Conservation (phyloP, 2,113 vertebrate genomes). For the Gymnogyps californianus region DNA sequence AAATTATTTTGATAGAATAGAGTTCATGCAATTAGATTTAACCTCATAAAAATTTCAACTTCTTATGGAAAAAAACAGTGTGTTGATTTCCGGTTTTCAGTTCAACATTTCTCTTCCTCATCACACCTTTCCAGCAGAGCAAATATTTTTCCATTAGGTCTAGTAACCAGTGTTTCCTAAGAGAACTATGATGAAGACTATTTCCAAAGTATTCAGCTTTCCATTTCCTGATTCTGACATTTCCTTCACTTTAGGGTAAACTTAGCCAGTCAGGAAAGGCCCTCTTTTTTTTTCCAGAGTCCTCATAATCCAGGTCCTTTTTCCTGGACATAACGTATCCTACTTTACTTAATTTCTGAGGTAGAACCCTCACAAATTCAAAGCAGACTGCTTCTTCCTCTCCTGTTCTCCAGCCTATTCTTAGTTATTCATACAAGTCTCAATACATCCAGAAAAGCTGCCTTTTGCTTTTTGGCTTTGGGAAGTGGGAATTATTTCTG, state of each 20-base stretch:
- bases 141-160: background rate
- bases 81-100: background rate
- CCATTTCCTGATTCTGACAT: conserved; percentile 10
- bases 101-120: background rate
- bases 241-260: background rate
- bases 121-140: background rate
- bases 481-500: conserved; percentile 26
- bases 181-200: background rate
- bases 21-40: background rate
- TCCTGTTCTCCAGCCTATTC: background rate
- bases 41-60: background rate
- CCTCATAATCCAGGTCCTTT: background rate
- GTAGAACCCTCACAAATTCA: background rate
- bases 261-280: background rate
- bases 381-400: conserved; percentile 1
- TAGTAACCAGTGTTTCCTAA: conserved; percentile 1
- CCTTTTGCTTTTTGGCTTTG: conserved; percentile 38
- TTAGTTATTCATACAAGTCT: background rate
- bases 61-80: background rate
- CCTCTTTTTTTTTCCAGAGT: background rate
- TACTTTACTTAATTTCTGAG: background rate
- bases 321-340: background rate
- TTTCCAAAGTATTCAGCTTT: conserved; percentile 26
- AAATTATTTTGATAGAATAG: background rate
- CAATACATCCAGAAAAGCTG: background rate